A percentile compares a stretch with the other conserved stretches of the same genome.
Evolutionary conservation across 2,888 invertebrate species (phyloP).

Genomic region (Malachius bipustulatus): DNA sequence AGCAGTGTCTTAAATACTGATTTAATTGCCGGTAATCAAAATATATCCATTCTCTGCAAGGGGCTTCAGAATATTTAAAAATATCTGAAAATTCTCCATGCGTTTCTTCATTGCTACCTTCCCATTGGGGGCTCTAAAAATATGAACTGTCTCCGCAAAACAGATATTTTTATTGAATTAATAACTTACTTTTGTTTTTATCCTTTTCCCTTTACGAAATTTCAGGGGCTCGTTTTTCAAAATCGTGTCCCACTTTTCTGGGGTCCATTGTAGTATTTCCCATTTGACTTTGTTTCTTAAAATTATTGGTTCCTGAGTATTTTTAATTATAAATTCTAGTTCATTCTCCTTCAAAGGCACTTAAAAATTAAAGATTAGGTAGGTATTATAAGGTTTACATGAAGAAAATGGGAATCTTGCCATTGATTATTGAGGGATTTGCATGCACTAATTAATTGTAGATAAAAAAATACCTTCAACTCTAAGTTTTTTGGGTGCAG

Average conservation of each 20-base stretch:
- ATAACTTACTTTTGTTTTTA: constrained; percentile 30
- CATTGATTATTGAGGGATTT: too few species aligned
- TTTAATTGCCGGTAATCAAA: constrained; percentile 76
- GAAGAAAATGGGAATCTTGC: too few species aligned
- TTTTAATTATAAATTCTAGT: background rate
- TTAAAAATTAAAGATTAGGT: too few species aligned
- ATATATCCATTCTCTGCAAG: constrained; percentile 56
- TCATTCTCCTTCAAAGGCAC: too few species aligned
- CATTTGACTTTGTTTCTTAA: constrained; percentile 45
- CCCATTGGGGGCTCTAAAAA: constrained; percentile 63
- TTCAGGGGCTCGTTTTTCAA: constrained; percentile 45
- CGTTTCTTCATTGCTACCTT: constrained; percentile 50
- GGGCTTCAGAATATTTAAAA: constrained; percentile 32
- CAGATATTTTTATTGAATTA: constrained; percentile 8
- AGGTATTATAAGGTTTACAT: too few species aligned
- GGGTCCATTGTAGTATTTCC: constrained; percentile 47
- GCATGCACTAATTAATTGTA: too few species aligned
- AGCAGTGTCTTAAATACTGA: constrained; percentile 49
- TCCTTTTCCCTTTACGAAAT: constrained; percentile 42
- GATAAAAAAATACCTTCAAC: too few species aligned
- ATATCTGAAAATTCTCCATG: constrained; percentile 54
- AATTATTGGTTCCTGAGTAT: constrained; percentile 38
- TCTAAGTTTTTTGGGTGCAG: too few species aligned
- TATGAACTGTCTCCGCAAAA: constrained; percentile 1
- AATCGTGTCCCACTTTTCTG: constrained; percentile 47